phyloP scores from a whole-genome alignment of 2,113 vertebrate genomes.

The Platichthys flesus region DNA sequence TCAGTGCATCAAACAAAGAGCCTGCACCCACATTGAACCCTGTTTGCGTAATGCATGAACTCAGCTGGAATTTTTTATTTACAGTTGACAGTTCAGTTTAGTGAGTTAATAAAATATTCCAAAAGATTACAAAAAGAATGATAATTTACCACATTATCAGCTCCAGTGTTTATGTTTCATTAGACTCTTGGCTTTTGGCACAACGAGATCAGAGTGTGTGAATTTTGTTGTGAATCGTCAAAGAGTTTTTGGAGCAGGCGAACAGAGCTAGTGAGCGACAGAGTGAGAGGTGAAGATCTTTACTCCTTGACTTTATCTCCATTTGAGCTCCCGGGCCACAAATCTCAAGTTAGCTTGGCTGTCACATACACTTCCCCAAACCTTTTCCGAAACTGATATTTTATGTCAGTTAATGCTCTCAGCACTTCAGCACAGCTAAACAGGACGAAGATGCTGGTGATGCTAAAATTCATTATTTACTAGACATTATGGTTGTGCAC shows the following conservation, averaged over 20 bases:
- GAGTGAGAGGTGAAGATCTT: not conserved
- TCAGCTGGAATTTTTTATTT: not conserved
- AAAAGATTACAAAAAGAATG: not conserved
- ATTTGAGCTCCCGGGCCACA: not conserved
- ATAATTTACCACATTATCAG: not conserved
- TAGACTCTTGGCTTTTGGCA: not conserved
- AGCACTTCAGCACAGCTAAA: not conserved
- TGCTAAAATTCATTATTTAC: too few relatives aligned
- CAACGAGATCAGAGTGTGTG: not conserved
- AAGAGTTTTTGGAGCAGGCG: not conserved
- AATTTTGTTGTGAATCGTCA: not conserved
- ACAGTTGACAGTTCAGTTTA: too few relatives aligned
- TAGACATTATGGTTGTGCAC: too few relatives aligned
- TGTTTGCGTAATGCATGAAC: not conserved
- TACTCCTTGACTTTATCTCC: not conserved
- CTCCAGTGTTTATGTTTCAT: not conserved
- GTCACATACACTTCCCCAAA: not conserved
- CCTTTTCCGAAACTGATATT: not conserved
- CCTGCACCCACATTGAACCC: too few relatives aligned
- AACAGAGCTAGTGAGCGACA: not conserved
- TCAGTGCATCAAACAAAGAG: slow-evolving; percentile 66
- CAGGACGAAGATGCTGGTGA: not conserved
- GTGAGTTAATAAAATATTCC: too few relatives aligned
- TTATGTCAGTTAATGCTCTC: not conserved
- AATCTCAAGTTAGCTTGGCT: not conserved